Percentiles rank a stretch among this genome's conserved stretches.
phyloP scores from a whole-genome alignment of 2,113 vertebrate species.

The Daphoenositta chrysoptera region DNA sequence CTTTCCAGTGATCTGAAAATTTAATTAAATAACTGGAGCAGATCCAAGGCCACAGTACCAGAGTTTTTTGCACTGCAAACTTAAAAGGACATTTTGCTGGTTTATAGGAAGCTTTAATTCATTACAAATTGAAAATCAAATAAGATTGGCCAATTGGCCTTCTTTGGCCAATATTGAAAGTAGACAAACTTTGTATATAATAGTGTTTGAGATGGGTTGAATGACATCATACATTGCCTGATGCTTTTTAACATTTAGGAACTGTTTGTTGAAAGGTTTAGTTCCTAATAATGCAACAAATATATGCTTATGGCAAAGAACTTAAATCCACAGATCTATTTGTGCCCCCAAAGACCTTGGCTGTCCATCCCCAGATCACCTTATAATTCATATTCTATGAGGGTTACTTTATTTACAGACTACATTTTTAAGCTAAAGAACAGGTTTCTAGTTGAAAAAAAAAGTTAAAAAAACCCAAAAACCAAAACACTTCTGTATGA shows the following conservation, averaged over 20 bases:
- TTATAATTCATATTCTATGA: background rate
- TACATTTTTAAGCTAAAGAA: background rate
- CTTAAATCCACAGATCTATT: background rate
- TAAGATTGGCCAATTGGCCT: rapidly evolving
- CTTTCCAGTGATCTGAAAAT: background rate
- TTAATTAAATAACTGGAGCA: background rate
- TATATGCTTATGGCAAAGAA: background rate
- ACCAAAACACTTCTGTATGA: rapidly evolving
- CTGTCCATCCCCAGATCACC: background rate
- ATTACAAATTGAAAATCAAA: background rate
- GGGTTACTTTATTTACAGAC: background rate
- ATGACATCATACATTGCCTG: background rate
- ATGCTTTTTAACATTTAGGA: background rate
- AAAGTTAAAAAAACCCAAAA: too few species aligned
- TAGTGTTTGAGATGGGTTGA: background rate
- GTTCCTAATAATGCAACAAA: background rate
- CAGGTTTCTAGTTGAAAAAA: background rate
- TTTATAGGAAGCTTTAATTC: background rate
- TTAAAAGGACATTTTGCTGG: background rate
- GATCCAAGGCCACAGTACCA: background rate
- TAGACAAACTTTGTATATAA: background rate
- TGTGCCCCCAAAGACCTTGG: background rate
- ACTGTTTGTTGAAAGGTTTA: background rate
- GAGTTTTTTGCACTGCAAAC: background rate
- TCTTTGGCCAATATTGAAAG: background rate